phyloP scores from a whole-genome alignment of 1,140 invertebrate genomes.

The Drosophila elegans region DNA sequence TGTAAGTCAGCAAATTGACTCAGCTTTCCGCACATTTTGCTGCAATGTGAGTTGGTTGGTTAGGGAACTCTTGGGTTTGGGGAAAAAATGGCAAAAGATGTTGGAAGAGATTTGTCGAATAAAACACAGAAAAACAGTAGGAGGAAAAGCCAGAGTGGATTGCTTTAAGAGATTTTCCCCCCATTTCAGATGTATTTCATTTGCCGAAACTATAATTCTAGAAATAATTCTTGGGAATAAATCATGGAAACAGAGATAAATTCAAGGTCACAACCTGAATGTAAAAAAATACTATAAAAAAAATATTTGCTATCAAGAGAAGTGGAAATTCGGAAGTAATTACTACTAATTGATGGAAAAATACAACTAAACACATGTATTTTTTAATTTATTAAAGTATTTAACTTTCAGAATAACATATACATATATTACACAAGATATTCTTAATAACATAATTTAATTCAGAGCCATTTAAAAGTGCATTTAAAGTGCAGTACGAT shows the following conservation, averaged over 20 bases:
- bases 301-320: too few relatives aligned
- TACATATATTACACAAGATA: too few relatives aligned
- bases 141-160: not conserved
- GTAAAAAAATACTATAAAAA: too few relatives aligned
- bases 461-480: not conserved
- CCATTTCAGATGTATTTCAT: constrained; percentile 4
- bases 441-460: too few relatives aligned
- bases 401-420: too few relatives aligned
- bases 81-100: constrained; percentile 5
- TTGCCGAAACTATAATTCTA: not conserved
- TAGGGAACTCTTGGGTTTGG: not conserved
- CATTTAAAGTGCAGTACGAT: not conserved
- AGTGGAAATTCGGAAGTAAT: too few relatives aligned
- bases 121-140: not conserved
- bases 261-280: too few relatives aligned
- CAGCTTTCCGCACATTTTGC: constrained; percentile 65
- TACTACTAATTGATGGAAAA: too few relatives aligned
- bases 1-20: constrained; percentile 69
- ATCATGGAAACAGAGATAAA: too few relatives aligned
- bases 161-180: constrained; percentile 8
- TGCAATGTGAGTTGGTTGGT: constrained; percentile 43
- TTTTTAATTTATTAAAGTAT: too few relatives aligned
- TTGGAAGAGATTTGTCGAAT: not conserved
- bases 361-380: too few relatives aligned
- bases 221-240: not conserved